A percentile compares a stretch with the other conserved stretches of the same genome.
phyloP scores from a whole-genome alignment of 1,140 invertebrate species.

The Sycophila sp. region DNA sequence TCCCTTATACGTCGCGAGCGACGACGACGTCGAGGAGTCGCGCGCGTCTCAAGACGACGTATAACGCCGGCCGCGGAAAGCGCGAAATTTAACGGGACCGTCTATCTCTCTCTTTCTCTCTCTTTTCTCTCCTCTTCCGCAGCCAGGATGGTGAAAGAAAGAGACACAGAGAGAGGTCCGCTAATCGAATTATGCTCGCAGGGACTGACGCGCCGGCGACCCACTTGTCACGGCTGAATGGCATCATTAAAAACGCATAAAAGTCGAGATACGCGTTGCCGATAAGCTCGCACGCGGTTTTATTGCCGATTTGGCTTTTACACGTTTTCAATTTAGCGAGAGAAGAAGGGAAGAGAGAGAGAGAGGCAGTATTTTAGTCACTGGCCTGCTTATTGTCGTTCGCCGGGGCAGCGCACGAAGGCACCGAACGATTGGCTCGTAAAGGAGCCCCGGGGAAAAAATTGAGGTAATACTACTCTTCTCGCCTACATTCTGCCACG shows the following conservation, averaged over 20 bases:
- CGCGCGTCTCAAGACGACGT: background rate
- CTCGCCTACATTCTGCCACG: background rate
- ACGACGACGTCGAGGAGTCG: background rate
- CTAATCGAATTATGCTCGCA: constrained; percentile 21
- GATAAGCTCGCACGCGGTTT: background rate
- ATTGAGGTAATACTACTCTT: background rate
- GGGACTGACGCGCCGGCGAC: too few relatives aligned
- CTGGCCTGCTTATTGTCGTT: too few relatives aligned
- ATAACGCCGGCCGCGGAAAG: background rate
- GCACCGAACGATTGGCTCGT: background rate
- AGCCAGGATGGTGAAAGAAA: background rate
- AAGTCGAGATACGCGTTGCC: background rate
- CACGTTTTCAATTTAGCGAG: background rate
- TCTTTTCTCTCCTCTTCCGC: too few relatives aligned
- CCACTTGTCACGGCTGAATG: constrained; percentile 3
- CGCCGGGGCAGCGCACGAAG: background rate
- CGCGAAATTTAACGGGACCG: constrained; percentile 1
- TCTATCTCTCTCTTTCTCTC: too few relatives aligned
- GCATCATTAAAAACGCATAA: constrained; percentile 19
- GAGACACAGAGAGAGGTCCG: background rate
- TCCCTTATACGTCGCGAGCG: too few relatives aligned
- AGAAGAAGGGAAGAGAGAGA: too few relatives aligned
- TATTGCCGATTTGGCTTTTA: background rate
- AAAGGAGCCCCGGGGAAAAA: constrained; percentile 4
- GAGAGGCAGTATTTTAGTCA: too few relatives aligned